Base-by-base conservation (phyloP, 2,888 invertebrate genomes). In the Parnassius mnemosyne region DNA sequence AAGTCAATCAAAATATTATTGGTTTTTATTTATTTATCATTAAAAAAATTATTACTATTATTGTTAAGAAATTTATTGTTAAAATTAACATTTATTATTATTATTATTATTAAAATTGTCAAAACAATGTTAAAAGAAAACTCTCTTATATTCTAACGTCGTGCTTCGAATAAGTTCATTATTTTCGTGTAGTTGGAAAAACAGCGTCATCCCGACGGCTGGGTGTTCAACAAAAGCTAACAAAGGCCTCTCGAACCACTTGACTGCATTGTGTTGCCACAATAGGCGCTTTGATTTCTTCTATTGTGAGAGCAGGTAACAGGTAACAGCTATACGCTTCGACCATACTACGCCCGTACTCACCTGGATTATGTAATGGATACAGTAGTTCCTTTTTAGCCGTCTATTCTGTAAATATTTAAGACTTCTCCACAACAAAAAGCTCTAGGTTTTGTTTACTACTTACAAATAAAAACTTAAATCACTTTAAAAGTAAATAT, bases 191-290 rank as follows among this genome's bases (percentile, higher is more conserved):
- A 55, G 63, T 47, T 49, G 51, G 65, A 66, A 65, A 66, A 56
- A 63, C 65, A 59, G 63, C 60, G 65, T 63, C 64, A 58, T 66
- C 49, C 57, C 53, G 53, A 57, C 59, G 63, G 44, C 65, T 65
- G 57, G 66, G 60, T 66, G 66, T 65, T 63, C 51, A 51, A 63
- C 63, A 59, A 63, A 65, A 63, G 54, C 62, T 60, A 74, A 78
- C 79, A 79, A 81, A 81, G 77, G 76, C 60, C 70, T 64, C 65
- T 69, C 66, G 67, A 71, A 75, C 76, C 84, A 85, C 85, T 85
- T 84, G 85, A 85, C 80, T 80, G 76, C 71, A 79, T 85, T 85
- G 83, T 85, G 70, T 66, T 67, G 49, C 61, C 69, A 85, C 82
- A 85, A 85, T 79, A 46, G 73, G 74, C 68, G 70, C 73, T 84